phyloP scores from a whole-genome alignment of 2,113 vertebrate species.

The Xenus cinereus region DNA sequence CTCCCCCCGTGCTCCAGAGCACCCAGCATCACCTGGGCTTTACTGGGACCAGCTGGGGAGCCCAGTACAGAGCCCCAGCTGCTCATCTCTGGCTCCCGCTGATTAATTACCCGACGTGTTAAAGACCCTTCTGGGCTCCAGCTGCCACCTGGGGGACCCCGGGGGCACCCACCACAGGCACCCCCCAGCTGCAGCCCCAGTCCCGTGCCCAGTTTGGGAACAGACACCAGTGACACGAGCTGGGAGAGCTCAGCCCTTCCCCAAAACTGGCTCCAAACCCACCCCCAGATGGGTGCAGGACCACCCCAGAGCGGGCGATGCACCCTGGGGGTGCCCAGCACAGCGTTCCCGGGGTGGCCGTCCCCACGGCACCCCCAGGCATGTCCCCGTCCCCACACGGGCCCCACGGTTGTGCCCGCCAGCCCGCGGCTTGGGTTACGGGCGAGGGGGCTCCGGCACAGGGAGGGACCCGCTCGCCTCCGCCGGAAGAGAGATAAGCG shows the following conservation, averaged over 20 bases:
- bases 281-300: background rate
- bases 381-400: background rate
- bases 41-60: background rate
- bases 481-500: constrained; percentile 41
- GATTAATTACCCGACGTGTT: background rate
- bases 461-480: background rate
- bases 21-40: background rate
- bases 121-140: background rate
- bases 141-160: background rate
- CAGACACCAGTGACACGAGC: background rate
- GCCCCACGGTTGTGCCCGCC: background rate
- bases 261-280: background rate
- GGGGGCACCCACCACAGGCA: too few relatives aligned
- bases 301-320: accelerated
- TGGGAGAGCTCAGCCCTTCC: background rate
- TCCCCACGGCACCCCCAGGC: background rate
- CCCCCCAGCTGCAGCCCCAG: background rate
- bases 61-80: background rate
- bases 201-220: background rate
- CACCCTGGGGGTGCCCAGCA: background rate
- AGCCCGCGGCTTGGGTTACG: background rate
- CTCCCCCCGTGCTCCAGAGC: accelerated
- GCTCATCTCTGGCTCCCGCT: accelerated
- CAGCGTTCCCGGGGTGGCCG: background rate
- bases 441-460: background rate